Evolutionary conservation across 2,888 invertebrate species (phyloP).

Genomic region (Perizoma affinitatum): DNA sequence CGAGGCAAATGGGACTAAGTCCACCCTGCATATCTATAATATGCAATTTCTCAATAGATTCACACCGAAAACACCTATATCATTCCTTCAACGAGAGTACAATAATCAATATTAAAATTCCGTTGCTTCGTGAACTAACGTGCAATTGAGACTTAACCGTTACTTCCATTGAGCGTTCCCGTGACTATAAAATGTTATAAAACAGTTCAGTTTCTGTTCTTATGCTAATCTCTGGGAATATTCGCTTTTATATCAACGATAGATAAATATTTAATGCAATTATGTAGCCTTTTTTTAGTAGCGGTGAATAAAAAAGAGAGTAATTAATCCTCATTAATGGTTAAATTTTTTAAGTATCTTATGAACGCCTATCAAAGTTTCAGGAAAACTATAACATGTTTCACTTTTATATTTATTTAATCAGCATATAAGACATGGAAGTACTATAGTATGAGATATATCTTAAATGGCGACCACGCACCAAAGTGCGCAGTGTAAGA

Average conservation of each 20-base stretch:
- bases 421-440: no score
- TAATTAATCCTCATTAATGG: background rate
- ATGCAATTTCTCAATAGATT: constrained; percentile 3
- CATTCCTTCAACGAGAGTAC: constrained; percentile 23
- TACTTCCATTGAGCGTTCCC: constrained; percentile 59
- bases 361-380: background rate
- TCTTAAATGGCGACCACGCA: no score
- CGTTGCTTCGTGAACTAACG: constrained; percentile 42
- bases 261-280: constrained; percentile 45
- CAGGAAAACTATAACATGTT: background rate
- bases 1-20: no score
- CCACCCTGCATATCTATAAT: background rate
- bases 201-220: constrained; percentile 46
- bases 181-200: constrained; percentile 43
- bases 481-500: no score
- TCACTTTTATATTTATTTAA: no score
- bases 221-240: constrained; percentile 61
- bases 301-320: constrained; percentile 11
- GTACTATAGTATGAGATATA: no score
- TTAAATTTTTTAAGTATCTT: background rate
- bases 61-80: constrained; percentile 8
- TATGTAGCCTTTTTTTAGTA: constrained; percentile 23
- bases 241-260: constrained; percentile 44
- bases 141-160: constrained; percentile 49
- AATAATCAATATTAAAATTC: constrained; percentile 35